A percentile compares a stretch with the other conserved stretches of the same genome.
Conservation (phyloP, 2,797 vertebrate genomes). For the Hypotaenidia philippensis region DNA sequence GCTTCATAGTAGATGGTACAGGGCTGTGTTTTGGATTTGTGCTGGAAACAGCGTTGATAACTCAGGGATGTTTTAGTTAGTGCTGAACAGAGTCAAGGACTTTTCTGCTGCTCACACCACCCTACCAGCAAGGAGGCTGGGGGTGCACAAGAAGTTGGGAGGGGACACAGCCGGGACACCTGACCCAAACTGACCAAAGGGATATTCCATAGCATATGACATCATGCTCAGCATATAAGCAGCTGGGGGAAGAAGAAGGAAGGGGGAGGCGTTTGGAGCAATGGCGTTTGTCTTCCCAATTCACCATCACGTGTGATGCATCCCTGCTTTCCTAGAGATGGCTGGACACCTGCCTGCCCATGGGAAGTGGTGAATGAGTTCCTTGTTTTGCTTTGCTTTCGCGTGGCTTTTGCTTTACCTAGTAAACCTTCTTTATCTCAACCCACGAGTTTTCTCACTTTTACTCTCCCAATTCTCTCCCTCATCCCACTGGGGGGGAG, state of each 20-base stretch:
- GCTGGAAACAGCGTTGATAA: conserved; percentile 19
- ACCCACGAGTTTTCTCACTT: neutral
- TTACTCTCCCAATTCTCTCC: neutral
- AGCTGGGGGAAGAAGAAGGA: neutral
- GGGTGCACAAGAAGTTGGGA: neutral
- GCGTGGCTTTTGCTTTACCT: neutral
- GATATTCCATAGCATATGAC: neutral
- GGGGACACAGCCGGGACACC: neutral
- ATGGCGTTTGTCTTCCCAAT: neutral
- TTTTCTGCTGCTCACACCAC: neutral
- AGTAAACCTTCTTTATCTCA: neutral
- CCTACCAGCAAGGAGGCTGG: neutral
- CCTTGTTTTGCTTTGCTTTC: neutral
- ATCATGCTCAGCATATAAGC: neutral
- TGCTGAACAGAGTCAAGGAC: neutral
- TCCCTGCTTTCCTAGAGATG: neutral
- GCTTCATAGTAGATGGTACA: neutral
- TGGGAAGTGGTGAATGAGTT: conserved; percentile 1
- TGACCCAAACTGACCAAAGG: neutral
- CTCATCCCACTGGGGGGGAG: too few relatives aligned
- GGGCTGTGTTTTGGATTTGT: neutral
- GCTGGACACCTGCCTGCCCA: neutral
- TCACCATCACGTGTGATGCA: fast-evolving
- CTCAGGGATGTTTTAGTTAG: neutral
- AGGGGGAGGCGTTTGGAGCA: neutral